Conservation (phyloP, 1,140 invertebrate genomes). For the Cephus cinctus region DNA sequence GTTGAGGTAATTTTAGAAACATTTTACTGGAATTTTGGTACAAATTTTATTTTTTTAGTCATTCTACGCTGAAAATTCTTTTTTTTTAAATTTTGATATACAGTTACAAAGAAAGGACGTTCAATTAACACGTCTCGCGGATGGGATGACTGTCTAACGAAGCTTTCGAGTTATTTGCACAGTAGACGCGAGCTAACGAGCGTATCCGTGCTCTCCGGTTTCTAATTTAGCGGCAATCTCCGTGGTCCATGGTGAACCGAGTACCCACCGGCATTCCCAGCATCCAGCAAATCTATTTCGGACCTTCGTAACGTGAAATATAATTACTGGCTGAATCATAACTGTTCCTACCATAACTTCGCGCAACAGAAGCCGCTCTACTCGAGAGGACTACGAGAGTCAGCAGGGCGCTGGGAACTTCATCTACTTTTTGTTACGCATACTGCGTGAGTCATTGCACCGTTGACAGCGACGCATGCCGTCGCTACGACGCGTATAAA, state of each 20-base stretch:
- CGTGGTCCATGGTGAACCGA: background rate
- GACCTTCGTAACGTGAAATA: background rate
- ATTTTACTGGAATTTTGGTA: too few relatives aligned
- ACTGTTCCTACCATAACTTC: background rate
- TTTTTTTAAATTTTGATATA: too few relatives aligned
- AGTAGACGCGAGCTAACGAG: constrained; percentile 11
- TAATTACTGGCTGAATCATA: constrained; percentile 22
- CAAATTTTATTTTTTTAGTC: too few relatives aligned
- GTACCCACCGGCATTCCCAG: constrained; percentile 7
- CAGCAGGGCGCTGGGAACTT: background rate
- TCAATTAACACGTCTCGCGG: too few relatives aligned
- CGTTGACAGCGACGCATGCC: constrained; percentile 12
- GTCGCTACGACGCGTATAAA: constrained; percentile 7
- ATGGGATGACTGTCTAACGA: too few relatives aligned
- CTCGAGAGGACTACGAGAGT: too few relatives aligned
- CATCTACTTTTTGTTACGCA: background rate
- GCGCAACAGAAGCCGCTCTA: too few relatives aligned
- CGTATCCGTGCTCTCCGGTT: constrained; percentile 11
- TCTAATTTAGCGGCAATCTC: constrained; percentile 10
- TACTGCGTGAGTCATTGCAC: constrained; percentile 16
- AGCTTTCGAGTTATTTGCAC: too few relatives aligned
- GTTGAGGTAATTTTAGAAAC: too few relatives aligned
- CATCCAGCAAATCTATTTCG: constrained; percentile 16
- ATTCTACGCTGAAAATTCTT: too few relatives aligned
- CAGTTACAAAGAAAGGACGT: too few relatives aligned